Base-by-base conservation (phyloP, 1,140 invertebrate species). In the Heliconius himera region DNA sequence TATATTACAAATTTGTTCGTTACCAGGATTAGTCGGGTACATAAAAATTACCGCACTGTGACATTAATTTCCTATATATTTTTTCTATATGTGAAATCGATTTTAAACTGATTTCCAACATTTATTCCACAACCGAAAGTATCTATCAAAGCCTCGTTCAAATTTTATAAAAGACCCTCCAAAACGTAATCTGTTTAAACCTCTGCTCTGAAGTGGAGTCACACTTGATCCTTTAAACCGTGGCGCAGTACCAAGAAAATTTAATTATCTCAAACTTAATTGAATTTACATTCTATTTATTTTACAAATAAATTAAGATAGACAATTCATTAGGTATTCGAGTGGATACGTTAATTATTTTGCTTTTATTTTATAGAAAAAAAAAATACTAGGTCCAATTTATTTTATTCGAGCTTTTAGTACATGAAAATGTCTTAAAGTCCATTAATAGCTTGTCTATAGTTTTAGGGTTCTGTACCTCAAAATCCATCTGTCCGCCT, bases 241-340 rank as follows among this genome's bases (percentile, higher is more conserved):
- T 66, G 60, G 60, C 66, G 22, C 18, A 70, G 38, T 13, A 70
- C 38, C 77, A 74, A 74, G 78, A 49, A 74, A 79, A 79, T 71
- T 79, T 75, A 75, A 75, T 75, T 79, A 33, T 29, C 46, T 54
- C 38, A 60, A 71, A 54, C 49, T 79, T 79, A 75, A 79, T 75
- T 79, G 73, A 75, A 75, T 75, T 70, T 49, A 33, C 77, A 66
- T 66, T 66, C 26, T 66, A 66, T 66, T 66, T 66, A 66, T 66
- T 66, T 66, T 66, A 2, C 22, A 66, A 29, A 66, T 66, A 66
- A 26, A 66, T 56, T 22, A 56, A 56, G n/a, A 56, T 56, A 56
- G n/a, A 56, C n/a, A 56, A 56, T 56, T 56, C 54, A 56, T 56
- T 29, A 66, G 60, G 22, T 26, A 16, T 66, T 29, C 29, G 60